Percentiles rank a stretch among this genome's conserved stretches.
phyloP scores from a whole-genome alignment of 2,113 vertebrate genomes.

The Tragelaphus scriptus region DNA sequence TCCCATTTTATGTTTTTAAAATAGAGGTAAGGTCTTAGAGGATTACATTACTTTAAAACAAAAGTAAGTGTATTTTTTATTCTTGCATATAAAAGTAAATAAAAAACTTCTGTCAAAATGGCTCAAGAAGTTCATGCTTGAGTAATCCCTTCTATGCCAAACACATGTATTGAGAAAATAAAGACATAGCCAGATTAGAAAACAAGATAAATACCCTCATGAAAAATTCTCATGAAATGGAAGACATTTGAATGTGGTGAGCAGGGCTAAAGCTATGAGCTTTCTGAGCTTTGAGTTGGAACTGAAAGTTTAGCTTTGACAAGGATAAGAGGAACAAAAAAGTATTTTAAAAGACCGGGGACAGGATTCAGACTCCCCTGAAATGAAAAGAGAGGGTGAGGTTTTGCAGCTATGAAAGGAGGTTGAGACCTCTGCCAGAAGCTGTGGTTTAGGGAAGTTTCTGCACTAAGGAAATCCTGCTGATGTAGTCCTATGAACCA shows the following conservation, averaged over 20 bases:
- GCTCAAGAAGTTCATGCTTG: neutral
- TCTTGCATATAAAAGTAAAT: conserved; percentile 3
- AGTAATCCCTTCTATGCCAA: neutral
- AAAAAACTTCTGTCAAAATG: neutral
- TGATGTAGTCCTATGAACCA: neutral
- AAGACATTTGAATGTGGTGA: neutral
- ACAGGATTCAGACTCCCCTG: neutral
- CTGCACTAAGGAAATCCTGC: neutral
- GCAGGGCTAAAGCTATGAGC: neutral
- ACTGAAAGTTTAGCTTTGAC: neutral
- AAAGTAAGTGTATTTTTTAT: neutral
- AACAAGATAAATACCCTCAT: neutral
- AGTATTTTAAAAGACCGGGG: neutral
- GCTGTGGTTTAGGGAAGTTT: neutral
- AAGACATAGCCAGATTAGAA: neutral
- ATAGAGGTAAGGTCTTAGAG: neutral
- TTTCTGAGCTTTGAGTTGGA: neutral
- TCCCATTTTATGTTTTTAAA: neutral
- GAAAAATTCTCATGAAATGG: neutral
- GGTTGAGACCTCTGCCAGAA: neutral
- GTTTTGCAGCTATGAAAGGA: neutral
- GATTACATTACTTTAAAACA: neutral
- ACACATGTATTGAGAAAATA: neutral
- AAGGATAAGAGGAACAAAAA: neutral
- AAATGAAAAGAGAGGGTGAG: neutral